Evolutionary conservation across 1,140 invertebrate species (phyloP), one percentile per base, ranked within the genome.

Genomic region (Achroia grisella): DNA sequence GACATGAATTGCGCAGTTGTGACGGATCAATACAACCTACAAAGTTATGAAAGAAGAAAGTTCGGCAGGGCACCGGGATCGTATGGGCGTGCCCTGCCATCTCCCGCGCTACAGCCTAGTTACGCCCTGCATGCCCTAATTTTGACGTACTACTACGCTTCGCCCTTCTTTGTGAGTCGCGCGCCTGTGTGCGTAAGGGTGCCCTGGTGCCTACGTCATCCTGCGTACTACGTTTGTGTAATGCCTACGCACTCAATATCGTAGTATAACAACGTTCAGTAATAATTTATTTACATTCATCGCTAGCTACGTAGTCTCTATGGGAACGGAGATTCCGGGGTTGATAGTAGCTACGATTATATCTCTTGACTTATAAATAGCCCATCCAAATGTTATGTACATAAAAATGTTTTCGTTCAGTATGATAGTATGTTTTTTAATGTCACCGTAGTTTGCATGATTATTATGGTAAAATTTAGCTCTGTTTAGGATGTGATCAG

Each of bases 1-100:
- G 63, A 62, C 68, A 73, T 76, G 77, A 79, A 81, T 77, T 72
- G 80, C 80, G 77, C 75, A 81, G 75, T 79, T 83, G 62, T 71
- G 74, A 74, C 72, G 80, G 80, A 84, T 84, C 80, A 73, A 84
- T 84, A 84, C 74, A 50, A 63, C 70, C 65, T 72, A 73, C 74
- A 65, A 79, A 81, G 80, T 84, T 84, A 84, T 84, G 80, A 84
- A 84, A 84, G 78, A 82, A 82, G 76, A 71, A 83, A 84, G 61
- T 84, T 84, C 62, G 74, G 76, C 70, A 80, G 67, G 73, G 72
- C 72, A 69, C 68, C 71, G 73, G 69, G 72, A 69, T 70, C 67
- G 71, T 56, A 66, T 67, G 72, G 73, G 71, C 67, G 77, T 72
- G 61, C 57, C 65, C 62, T 55, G 52, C 69, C 62, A 69, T 75